These are phyloP conservation scores for Phataginus tetradactyla DNA, from an alignment of 2,797 vertebrate species.

Conservation along the genomic window DNA sequence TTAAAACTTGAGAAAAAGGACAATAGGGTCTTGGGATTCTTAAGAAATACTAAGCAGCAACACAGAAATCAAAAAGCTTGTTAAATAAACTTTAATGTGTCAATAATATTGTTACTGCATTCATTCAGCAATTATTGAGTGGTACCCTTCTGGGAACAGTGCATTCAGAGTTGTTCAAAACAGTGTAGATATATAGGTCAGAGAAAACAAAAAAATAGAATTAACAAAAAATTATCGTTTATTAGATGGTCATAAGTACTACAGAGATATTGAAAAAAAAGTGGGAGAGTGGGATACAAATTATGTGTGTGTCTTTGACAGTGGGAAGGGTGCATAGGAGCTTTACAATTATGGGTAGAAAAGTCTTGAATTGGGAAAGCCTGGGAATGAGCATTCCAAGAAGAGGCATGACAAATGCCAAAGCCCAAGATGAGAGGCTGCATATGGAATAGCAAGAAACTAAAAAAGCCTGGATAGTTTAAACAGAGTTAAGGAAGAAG, in stretches of 20 bases:
- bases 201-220: background rate
- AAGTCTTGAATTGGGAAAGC: background rate
- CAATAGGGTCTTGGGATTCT: background rate
- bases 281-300: background rate
- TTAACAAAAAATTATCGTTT: background rate
- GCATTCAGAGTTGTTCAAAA: background rate
- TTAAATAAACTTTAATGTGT: background rate
- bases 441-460: background rate
- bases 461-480: background rate
- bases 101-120: background rate
- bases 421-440: background rate
- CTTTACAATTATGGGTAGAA: background rate
- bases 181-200: background rate
- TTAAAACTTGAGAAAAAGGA: background rate
- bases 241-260: background rate
- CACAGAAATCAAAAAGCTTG: background rate
- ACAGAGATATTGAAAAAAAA: background rate
- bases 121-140: background rate
- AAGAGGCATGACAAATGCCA: background rate
- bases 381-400: background rate
- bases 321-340: rapidly evolving
- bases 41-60: background rate
- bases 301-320: background rate
- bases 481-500: too few species aligned
- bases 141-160: background rate